Evolutionary conservation across 1,140 invertebrate species (phyloP), one percentile per base, ranked within the genome.

Genomic region (Cydia pomonella): DNA sequence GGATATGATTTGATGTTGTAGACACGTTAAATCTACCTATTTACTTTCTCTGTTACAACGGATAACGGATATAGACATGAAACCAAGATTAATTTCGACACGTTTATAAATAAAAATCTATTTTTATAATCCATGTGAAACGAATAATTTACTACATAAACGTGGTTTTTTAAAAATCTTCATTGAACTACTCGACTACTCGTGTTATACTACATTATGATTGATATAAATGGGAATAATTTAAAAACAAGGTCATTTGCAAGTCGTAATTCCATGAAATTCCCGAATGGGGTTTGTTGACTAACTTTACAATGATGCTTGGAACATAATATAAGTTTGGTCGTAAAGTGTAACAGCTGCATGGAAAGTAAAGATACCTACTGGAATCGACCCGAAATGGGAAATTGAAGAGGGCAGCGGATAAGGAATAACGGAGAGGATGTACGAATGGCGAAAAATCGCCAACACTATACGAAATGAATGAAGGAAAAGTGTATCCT

Each of bases 321-420:
- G 77, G 77, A 83, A 85, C 80, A 87, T 88, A 87, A 91, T 88
- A 86, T 82, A 89, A 90, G 87, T 91, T 91, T 64, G 78, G 74
- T 77, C 83, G 82, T 88, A 87, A 91, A 91, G 72, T 81, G 90
- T 89, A 90, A 91, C 90, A 88, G 89, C 87, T 91, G 87, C 82
- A 87, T 83, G 84, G 82, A 75, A 83, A 83, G 82, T 87, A 85
- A 89, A 84, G 83, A 87, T 88, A 82, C 79, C 83, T 83, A 80
- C 77, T 84, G 75, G 74, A 79, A 87, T 82, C 78, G 79, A 84
- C 75, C 69, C 80, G 59, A 76, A 84, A 83, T 83, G 83, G 77
- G 82, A 83, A 83, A 85, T 86, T 85, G 82, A 85, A 86, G 82
- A 78, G 74, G 79, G 77, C 76, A 74, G 73, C 73, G 77, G 78